Base-by-base conservation (phyloP, 2,888 invertebrate species). In the Yponomeuta evonymella region DNA sequence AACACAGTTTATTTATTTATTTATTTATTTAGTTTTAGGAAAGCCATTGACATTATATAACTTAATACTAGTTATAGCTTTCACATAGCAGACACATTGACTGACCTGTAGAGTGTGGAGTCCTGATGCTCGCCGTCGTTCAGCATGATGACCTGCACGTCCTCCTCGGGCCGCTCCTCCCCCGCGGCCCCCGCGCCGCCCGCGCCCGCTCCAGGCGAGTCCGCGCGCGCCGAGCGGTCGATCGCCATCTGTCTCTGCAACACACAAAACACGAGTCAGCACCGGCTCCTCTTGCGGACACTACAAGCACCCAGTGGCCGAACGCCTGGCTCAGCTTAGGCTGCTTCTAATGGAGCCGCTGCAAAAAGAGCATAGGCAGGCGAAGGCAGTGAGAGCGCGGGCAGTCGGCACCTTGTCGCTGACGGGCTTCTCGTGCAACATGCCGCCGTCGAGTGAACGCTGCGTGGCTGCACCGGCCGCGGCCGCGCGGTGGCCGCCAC, bases 51-150 rank as follows among this genome's bases (percentile, higher is more conserved):
- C n/a, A n/a, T n/a, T n/a, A n/a, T n/a, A n/a, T n/a, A n/a, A n/a
- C n/a, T n/a, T n/a, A n/a, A n/a, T n/a, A n/a, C n/a, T n/a, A n/a
- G n/a, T 63, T 63, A 63, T n/a, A 12, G 1, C 11, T 63, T 23
- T 63, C 15, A 63, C 51, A 5, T 58, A 12, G 51, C 15, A 58
- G 51, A 4, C 12, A 58, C 51, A 15, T 15, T 15, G 51, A 10
- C 51, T 51, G 76, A 89, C 91, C 90, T 80, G 79, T 88, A 97
- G 51, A 97, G 89, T 73, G 95, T 94, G 72, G 95, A 95, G 88
- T 97, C 96, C 76, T 94, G 94, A 84, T 96, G 95, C 82, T 95
- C 95, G 76, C 95, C 95, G 84, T 96, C 95, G 81, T 96, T 94
- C 72, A 97, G 93, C 75, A 95, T 95, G 80, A 97, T 85, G 75